phyloP scores from a whole-genome alignment of 2,113 vertebrate species.

The Aptenodytes patagonicus region DNA sequence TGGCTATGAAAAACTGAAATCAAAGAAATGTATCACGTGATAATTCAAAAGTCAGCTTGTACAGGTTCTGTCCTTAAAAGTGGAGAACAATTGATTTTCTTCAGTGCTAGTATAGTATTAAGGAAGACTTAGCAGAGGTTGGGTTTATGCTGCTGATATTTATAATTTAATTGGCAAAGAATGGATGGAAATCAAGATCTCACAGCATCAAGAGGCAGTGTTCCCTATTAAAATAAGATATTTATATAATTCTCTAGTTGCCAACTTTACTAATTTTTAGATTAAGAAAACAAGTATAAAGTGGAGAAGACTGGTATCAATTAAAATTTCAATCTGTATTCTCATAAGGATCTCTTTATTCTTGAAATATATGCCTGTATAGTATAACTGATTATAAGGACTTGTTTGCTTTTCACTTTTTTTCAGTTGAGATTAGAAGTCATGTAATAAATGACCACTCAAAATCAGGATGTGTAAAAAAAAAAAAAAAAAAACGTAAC shows the following conservation, averaged over 20 bases:
- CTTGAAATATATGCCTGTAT: not conserved
- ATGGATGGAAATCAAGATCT: not conserved
- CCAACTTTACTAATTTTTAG: constrained; percentile 31
- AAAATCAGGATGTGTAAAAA: not conserved
- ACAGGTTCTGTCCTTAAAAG: not conserved
- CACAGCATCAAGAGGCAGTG: constrained; percentile 27
- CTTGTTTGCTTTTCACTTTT: not conserved
- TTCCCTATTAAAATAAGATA: constrained; percentile 34
- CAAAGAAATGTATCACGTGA: not conserved
- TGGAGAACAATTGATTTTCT: not conserved
- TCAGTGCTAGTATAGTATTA: not conserved
- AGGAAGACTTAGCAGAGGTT: not conserved
- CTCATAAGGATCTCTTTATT: constrained; percentile 9
- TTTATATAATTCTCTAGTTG: constrained; percentile 28
- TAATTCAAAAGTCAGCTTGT: not conserved
- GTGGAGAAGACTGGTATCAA: not conserved
- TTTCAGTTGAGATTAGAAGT: not conserved
- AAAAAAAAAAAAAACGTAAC: not conserved
- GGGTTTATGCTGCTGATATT: constrained; percentile 13
- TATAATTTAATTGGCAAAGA: not conserved
- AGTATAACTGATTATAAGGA: not conserved
- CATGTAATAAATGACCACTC: not conserved
- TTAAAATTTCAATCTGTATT: not conserved
- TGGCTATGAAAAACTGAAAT: not conserved
- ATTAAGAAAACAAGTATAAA: constrained; percentile 36